phyloP scores from a whole-genome alignment of 35 echinoderm and acorn worm genomes.

The Amphiura filiformis region DNA sequence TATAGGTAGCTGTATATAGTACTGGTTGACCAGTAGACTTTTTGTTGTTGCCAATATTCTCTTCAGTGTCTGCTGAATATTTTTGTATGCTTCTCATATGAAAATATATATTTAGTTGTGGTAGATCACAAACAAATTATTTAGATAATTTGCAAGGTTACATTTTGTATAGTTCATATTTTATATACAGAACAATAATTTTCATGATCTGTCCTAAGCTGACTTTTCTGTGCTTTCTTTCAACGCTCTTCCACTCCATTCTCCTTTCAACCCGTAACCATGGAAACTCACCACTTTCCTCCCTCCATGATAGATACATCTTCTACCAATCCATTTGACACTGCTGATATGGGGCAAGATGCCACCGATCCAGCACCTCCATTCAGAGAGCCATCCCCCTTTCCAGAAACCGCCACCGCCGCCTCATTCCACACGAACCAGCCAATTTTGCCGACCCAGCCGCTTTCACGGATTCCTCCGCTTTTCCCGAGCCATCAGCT shows the following conservation, averaged over 20 bases:
- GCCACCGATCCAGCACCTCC: background rate
- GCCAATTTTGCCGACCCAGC: background rate
- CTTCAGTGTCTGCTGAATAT: no score
- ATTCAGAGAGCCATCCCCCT: background rate
- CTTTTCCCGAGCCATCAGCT: background rate
- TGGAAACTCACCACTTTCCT: background rate
- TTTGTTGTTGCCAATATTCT: no score
- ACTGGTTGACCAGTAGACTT: no score
- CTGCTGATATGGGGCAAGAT: background rate
- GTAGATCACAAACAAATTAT: no score
- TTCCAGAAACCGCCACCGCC: background rate
- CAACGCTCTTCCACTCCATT: background rate
- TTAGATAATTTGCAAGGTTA: no score
- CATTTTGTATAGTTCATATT: no score
- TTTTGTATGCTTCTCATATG: no score
- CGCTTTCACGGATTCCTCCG: background rate
- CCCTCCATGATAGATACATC: background rate
- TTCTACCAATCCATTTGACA: slow-evolving; percentile 5
- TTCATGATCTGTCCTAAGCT: background rate
- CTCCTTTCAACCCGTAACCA: background rate
- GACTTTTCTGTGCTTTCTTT: slow-evolving; percentile 12
- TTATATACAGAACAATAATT: no score
- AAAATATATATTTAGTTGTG: no score
- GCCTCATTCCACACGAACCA: background rate
- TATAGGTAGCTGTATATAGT: no score